Conservation (phyloP, 2,888 invertebrate species). For the Imbricaverruca yamaguchii region DNA sequence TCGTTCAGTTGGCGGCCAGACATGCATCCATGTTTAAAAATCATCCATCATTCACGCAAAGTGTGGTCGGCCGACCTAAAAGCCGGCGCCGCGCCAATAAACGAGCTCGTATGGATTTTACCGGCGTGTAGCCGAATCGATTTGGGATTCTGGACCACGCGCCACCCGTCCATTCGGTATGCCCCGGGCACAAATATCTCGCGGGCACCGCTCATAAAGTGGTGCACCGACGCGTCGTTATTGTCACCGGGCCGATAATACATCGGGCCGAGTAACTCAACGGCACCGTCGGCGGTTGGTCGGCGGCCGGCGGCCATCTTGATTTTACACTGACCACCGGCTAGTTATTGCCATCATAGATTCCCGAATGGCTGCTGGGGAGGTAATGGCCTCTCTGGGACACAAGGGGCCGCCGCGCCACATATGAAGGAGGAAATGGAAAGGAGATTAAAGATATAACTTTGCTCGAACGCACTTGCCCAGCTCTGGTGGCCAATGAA, state of each 20-base stretch:
- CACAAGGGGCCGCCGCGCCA: background rate
- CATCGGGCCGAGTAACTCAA: background rate
- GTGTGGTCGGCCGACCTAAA: background rate
- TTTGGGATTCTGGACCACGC: background rate
- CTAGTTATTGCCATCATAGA: constrained; percentile 19
- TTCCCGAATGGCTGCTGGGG: background rate
- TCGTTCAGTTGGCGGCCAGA: too few species aligned
- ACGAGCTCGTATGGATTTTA: background rate
- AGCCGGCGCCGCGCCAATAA: background rate
- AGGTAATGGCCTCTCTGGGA: constrained; percentile 10
- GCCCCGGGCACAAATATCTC: background rate
- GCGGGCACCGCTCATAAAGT: background rate
- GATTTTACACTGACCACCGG: background rate
- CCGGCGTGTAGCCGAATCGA: background rate
- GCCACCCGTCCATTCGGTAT: background rate
- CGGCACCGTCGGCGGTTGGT: background rate
- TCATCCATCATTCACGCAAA: background rate
- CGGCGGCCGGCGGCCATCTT: constrained; percentile 8
- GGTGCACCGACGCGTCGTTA: background rate
- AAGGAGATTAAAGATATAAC: constrained; percentile 18
- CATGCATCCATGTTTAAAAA: background rate
- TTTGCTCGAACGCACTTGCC: background rate
- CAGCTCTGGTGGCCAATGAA: background rate
- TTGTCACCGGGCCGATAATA: constrained; percentile 8
- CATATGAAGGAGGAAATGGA: constrained; percentile 16